phyloP scores from a whole-genome alignment of 23 tunicate species.

The Styela plicata region DNA sequence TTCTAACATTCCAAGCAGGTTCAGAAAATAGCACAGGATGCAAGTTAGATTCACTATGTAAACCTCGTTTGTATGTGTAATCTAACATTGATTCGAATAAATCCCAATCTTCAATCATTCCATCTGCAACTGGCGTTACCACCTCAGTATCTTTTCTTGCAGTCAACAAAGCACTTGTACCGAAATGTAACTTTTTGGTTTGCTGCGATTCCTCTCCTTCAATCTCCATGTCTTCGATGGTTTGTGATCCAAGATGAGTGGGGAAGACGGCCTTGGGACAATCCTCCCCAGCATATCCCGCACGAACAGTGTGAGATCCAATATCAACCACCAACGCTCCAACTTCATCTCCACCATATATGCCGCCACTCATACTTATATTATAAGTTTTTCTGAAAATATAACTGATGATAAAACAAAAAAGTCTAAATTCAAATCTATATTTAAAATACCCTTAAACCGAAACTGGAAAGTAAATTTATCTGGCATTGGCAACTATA shows the following conservation, averaged over 20 bases:
- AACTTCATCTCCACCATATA: slow-evolving; percentile 98
- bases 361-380: slow-evolving; percentile 99
- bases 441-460: no score
- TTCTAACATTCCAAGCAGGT: slow-evolving; percentile 91
- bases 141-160: slow-evolving; percentile 61
- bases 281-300: slow-evolving; percentile 98
- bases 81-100: slow-evolving; percentile 60
- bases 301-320: slow-evolving; percentile 81
- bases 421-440: no score
- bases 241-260: slow-evolving; percentile 57
- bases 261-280: slow-evolving; percentile 90
- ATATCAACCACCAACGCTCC: slow-evolving; percentile 93
- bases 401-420: no score
- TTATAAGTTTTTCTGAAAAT: no score
- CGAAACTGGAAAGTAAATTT: no score
- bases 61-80: slow-evolving; percentile 48
- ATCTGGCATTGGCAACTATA: no score
- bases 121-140: slow-evolving; percentile 47
- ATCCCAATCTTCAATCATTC: slow-evolving; percentile 90
- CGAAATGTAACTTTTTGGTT: slow-evolving; percentile 44
- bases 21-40: slow-evolving; percentile 89
- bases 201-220: slow-evolving; percentile 53
- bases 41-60: slow-evolving; percentile 59
- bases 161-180: slow-evolving; percentile 36
- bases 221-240: slow-evolving; percentile 38